Evolutionary conservation across 2,797 vertebrate species (phyloP).

Genomic region (Paedocypris micromegethes): DNA sequence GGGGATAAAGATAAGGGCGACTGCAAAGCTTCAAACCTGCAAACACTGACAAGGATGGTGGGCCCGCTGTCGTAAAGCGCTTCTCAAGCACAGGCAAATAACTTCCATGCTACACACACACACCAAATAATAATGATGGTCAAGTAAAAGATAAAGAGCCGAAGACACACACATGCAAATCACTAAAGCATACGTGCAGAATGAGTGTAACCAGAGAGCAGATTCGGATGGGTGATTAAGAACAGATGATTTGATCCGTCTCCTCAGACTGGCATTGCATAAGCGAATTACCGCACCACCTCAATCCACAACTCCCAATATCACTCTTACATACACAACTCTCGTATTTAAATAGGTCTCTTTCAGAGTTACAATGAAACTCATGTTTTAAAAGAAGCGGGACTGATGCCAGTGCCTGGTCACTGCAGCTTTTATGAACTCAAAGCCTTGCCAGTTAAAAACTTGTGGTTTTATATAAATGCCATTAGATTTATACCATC

Average conservation of each 20-base stretch:
- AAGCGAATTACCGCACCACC: constrained; percentile 28
- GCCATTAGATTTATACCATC: constrained; percentile 43
- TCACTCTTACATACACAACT: constrained; percentile 5
- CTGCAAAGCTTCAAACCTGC: constrained; percentile 38
- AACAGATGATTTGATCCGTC: constrained; percentile 47
- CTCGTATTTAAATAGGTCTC: too few species aligned
- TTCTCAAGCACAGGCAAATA: constrained; percentile 40
- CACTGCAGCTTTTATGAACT: constrained; percentile 42
- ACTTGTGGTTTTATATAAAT: constrained; percentile 46
- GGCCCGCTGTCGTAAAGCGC: constrained; percentile 25
- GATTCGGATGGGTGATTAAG: constrained; percentile 45
- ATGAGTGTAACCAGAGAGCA: constrained; percentile 40
- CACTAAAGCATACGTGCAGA: constrained; percentile 7
- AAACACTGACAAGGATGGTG: constrained; percentile 22
- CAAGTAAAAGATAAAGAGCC: constrained; percentile 26
- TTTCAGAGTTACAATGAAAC: constrained; percentile 7
- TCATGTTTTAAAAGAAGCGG: constrained; percentile 37
- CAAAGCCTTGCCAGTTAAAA: constrained; percentile 43
- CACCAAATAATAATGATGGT: constrained; percentile 32
- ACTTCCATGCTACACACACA: constrained; percentile 21
- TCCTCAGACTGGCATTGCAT: constrained; percentile 38
- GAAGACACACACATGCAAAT: constrained; percentile 20
- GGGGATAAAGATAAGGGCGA: constrained; percentile 34
- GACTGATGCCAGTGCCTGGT: constrained; percentile 38
- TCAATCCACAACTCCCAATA: constrained; percentile 51